phyloP scores from a whole-genome alignment of 2,113 vertebrate species.

The Halcyon malimbica region DNA sequence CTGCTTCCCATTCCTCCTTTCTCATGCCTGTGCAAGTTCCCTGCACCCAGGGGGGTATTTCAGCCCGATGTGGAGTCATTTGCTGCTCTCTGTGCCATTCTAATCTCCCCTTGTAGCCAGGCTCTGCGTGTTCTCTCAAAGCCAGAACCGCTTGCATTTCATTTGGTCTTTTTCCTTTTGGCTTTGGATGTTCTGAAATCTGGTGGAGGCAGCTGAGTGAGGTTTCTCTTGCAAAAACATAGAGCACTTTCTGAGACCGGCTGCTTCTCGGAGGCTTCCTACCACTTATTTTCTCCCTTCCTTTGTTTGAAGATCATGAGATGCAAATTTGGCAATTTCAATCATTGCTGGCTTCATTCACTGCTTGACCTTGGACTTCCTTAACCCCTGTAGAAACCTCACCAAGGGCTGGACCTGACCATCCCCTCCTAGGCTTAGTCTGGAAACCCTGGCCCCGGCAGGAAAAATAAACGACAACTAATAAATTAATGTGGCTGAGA shows the following conservation, averaged over 20 bases:
- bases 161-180: background rate
- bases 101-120: background rate
- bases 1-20: background rate
- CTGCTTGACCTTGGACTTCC: background rate
- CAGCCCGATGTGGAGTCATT: accelerated
- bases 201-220: background rate
- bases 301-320: background rate
- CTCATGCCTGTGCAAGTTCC: background rate
- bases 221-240: background rate
- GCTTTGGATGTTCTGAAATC: background rate
- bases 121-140: background rate
- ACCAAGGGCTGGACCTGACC: background rate
- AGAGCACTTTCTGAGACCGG: background rate
- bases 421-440: background rate
- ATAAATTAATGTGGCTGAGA: background rate
- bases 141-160: background rate
- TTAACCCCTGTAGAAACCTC: background rate
- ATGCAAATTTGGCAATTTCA: background rate
- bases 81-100: background rate
- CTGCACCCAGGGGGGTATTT: accelerated
- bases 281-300: background rate
- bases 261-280: background rate
- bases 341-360: background rate
- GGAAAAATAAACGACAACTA: background rate
- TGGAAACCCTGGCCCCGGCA: background rate